A percentile compares a stretch with the other conserved stretches of the same genome.
These are phyloP conservation scores for Drosophila leonis DNA, from an alignment of 2,888 invertebrate genomes.

Conservation along the genomic window DNA sequence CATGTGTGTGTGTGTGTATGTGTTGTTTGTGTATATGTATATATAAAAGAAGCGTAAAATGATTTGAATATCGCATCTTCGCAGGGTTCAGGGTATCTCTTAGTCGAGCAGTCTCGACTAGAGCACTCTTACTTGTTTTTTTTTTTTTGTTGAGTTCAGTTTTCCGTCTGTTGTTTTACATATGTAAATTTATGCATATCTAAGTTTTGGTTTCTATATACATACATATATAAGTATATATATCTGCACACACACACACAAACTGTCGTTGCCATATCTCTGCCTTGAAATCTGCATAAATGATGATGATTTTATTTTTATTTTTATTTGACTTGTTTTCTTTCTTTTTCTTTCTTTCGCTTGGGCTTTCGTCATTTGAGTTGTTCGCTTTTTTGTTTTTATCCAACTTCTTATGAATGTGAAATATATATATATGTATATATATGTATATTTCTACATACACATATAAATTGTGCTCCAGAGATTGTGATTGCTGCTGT, in stretches of 20 bases:
- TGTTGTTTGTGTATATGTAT: too few species aligned
- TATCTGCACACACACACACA: constrained; percentile 15
- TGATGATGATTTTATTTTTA: constrained; percentile 72
- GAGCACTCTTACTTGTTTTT: too few species aligned
- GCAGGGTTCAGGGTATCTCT: too few species aligned
- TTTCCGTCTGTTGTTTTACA: constrained; percentile 49
- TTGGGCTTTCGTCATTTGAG: constrained; percentile 66
- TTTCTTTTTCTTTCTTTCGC: constrained; percentile 22
- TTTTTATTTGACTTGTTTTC: constrained; percentile 4
- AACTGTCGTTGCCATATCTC: constrained; percentile 70
- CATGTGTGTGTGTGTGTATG: too few species aligned
- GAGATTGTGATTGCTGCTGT: constrained; percentile 32
- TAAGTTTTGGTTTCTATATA: constrained; percentile 38
- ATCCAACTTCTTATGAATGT: constrained; percentile 59
- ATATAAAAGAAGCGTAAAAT: too few species aligned
- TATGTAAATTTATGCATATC: constrained; percentile 74
- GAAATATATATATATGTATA: constrained; percentile 5
- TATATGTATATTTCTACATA: constrained; percentile 53
- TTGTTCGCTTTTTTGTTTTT: constrained; percentile 31
- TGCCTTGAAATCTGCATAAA: constrained; percentile 77
- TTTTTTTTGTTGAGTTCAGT: constrained; percentile 28
- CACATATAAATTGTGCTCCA: constrained; percentile 28
- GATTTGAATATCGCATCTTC: too few species aligned
- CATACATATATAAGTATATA: constrained; percentile 10
- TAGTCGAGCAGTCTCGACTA: too few species aligned